A percentile compares a stretch with the other conserved stretches of the same genome.
Evolutionary conservation across 2,113 vertebrate genomes (phyloP).

Genomic region (Odocoileus virginianus): DNA sequence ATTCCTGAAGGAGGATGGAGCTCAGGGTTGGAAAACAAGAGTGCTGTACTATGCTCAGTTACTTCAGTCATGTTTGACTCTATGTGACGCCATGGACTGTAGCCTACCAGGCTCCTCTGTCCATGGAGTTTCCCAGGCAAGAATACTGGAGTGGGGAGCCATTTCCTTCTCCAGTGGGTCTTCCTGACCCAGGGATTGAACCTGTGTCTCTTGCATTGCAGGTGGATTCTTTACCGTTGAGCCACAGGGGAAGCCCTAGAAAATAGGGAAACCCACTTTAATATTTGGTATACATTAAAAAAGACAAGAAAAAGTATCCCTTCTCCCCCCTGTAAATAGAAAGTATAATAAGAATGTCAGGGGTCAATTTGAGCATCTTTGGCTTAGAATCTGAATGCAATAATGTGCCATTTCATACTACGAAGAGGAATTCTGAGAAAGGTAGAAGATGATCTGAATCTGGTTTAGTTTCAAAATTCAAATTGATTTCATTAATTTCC

Average conservation of each 20-base stretch:
- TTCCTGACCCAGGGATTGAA: background rate
- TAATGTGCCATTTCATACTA: background rate
- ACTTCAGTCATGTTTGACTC: background rate
- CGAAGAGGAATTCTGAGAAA: constrained; percentile 3
- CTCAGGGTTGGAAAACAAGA: background rate
- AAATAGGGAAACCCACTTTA: background rate
- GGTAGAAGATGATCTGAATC: background rate
- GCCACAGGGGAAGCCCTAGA: background rate
- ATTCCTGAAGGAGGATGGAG: background rate
- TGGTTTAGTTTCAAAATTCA: background rate
- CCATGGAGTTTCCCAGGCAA: background rate
- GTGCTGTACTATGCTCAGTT: background rate
- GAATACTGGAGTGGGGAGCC: background rate
- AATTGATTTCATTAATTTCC: background rate
- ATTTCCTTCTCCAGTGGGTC: background rate
- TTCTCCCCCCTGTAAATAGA: background rate
- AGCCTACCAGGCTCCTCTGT: background rate
- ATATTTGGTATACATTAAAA: background rate
- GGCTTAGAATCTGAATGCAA: background rate
- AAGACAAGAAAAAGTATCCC: background rate
- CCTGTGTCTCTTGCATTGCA: background rate
- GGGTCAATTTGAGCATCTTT: background rate
- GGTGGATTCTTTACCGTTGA: background rate
- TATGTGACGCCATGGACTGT: background rate
- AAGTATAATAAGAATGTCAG: background rate